phyloP scores from a whole-genome alignment of 92 coral and sea anemone genomes.

The Plumapathes pennacea region DNA sequence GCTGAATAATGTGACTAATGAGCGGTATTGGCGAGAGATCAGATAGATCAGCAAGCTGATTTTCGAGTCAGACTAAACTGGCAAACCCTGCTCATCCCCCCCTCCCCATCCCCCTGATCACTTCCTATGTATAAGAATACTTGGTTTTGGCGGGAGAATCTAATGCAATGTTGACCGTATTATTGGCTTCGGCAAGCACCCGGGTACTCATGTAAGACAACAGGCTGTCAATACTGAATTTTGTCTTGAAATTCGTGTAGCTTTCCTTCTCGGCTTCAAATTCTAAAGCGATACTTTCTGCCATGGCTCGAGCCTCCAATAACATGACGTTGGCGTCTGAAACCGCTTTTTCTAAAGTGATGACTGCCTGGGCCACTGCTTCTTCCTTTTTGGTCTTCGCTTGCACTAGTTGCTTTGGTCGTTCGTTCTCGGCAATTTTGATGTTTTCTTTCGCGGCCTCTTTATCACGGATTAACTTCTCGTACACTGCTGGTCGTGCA shows the following conservation, averaged over 20 bases:
- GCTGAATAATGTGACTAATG: too few species aligned
- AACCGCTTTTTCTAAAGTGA: too few species aligned
- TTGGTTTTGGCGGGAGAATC: slow-evolving; percentile 1
- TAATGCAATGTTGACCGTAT: not conserved
- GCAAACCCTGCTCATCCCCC: too few species aligned
- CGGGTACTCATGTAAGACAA: not conserved
- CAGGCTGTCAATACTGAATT: not conserved
- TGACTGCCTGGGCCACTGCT: too few species aligned
- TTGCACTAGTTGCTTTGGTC: not conserved
- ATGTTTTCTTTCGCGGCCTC: not conserved
- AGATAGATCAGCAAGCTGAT: too few species aligned
- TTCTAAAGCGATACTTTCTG: not conserved
- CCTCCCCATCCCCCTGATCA: too few species aligned
- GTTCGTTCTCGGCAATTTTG: slow-evolving; percentile 1
- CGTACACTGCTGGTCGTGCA: not conserved
- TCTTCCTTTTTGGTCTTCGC: not conserved
- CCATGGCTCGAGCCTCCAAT: not conserved
- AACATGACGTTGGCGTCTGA: not conserved
- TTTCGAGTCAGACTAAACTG: too few species aligned
- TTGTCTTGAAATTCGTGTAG: not conserved
- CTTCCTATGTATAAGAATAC: too few species aligned
- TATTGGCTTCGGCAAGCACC: not conserved
- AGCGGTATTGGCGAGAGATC: too few species aligned
- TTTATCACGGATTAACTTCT: not conserved
- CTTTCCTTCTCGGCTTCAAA: not conserved